Conservation (phyloP, 2,113 vertebrate species). For the Malurus cyaneus region DNA sequence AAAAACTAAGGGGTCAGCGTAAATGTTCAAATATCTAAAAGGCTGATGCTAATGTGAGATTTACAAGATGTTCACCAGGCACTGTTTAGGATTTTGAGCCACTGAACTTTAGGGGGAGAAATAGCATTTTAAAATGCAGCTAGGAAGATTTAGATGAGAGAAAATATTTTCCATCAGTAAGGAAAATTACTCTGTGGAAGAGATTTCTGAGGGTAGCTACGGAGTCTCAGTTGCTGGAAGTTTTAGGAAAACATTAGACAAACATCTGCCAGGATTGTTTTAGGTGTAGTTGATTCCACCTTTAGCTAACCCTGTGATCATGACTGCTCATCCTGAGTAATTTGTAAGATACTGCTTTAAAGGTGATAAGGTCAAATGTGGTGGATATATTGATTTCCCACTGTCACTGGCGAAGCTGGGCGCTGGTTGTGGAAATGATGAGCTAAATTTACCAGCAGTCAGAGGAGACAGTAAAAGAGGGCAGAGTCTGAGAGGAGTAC, state of each 20-base stretch:
- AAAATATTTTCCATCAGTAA: background rate
- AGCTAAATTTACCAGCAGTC: constrained; percentile 57
- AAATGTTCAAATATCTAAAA: background rate
- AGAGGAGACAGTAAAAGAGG: constrained; percentile 41
- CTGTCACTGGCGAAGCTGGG: background rate
- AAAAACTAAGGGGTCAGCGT: background rate
- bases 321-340: constrained; percentile 43
- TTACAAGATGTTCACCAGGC: background rate
- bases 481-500: constrained; percentile 20
- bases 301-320: constrained; percentile 33
- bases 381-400: constrained; percentile 57
- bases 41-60: background rate
- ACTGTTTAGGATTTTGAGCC: background rate
- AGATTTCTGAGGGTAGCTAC: background rate
- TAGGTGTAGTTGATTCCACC: background rate
- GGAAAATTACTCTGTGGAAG: background rate
- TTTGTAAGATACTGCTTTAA: constrained; percentile 54
- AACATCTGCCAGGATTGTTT: constrained; percentile 11
- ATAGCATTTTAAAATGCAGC: background rate
- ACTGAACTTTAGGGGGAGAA: background rate
- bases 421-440: constrained; percentile 19
- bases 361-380: constrained; percentile 57
- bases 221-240: background rate
- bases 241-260: constrained; percentile 21
- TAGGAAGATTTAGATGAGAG: background rate